A percentile compares a stretch with the other conserved stretches of the same genome.
Evolutionary conservation across 2,797 vertebrate species (phyloP).

Genomic region (Cossypha caffra): DNA sequence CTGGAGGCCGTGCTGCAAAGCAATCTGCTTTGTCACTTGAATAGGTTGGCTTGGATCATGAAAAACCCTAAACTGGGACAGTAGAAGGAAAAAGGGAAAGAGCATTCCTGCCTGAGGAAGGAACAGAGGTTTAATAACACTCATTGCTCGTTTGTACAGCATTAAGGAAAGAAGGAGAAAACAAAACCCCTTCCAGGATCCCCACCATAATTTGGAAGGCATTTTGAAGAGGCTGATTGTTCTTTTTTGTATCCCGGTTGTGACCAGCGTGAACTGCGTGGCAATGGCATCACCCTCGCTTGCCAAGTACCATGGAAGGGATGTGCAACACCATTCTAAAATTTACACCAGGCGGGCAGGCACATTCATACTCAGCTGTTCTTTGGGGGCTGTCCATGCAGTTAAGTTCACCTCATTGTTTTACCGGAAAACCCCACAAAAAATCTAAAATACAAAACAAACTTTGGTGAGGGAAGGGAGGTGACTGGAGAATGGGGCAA

Average conservation of each 20-base stretch:
- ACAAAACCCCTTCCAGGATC: not conserved
- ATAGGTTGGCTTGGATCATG: not conserved
- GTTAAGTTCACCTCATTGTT: not conserved
- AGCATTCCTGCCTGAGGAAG: not conserved
- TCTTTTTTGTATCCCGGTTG: not conserved
- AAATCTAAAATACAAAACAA: not conserved
- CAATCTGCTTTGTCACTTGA: conserved; percentile 33
- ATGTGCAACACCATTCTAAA: not conserved
- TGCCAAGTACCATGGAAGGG: conserved; percentile 5
- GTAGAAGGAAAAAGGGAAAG: not conserved
- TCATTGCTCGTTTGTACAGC: not conserved
- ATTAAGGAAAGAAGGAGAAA: not conserved
- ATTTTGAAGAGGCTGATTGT: not conserved
- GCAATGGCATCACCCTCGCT: rapidly evolving
- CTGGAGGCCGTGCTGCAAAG: not conserved
- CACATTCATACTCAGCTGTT: not conserved
- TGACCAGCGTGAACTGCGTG: rapidly evolving
- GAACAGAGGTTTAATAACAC: not conserved
- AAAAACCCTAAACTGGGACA: not conserved
- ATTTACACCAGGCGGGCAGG: not conserved
- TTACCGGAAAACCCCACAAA: rapidly evolving
- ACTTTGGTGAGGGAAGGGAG: not conserved
- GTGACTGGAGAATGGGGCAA: not conserved
- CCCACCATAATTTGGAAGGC: not conserved
- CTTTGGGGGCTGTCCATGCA: not conserved